Base-by-base conservation (phyloP, 53 echinoderm and acorn worm species). In the Patiria pectinifera region DNA sequence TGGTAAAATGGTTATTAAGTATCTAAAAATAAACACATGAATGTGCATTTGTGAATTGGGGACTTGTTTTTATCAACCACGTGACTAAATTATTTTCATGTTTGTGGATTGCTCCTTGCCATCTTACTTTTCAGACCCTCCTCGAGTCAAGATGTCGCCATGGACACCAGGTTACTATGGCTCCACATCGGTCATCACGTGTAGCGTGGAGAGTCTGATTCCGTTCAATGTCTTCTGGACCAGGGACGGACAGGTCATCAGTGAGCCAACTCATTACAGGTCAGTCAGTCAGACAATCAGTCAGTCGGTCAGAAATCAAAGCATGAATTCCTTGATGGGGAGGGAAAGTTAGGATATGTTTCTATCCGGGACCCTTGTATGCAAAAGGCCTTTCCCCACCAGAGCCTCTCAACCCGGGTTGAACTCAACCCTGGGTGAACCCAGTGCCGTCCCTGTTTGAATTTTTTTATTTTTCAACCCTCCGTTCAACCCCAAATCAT, bases 151-250 rank as follows among this genome's bases (percentile, higher is more conserved):
- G 77, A 97, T 99, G 96, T 80, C 93, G 15, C 85, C 95, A 12
- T 91, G 94, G 83, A 97, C 99, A n/a, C 96, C 94, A 6, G 99
- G 96, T 84, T 97, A 96, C 81, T 97, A 95, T 86, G 97, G 96
- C 6, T 87, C 80, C 5, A 89, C 83, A 69, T 95, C 97, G 8
- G 89, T 91, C 19, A 89, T 99, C 48, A 96, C 94, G 11, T 99
- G 99, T 86, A 66, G 87, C 3, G 96, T 99, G 3, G 94, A 97
- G 49, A 99, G 99, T 90, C 53, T 97, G 93, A 92, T 99, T 9
- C 99, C 99, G 7, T 96, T 94, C 84, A 87, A 89, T 18, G 91
- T 99, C 18, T 89, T 92, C 88, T 99, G 97, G 96, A 93, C 91
- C 71, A 92, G 91, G 35, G 94, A 94, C 24, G 96, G 94, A 46